Conservation (phyloP, 2,113 vertebrate species). For the Corythornis vintsioides region DNA sequence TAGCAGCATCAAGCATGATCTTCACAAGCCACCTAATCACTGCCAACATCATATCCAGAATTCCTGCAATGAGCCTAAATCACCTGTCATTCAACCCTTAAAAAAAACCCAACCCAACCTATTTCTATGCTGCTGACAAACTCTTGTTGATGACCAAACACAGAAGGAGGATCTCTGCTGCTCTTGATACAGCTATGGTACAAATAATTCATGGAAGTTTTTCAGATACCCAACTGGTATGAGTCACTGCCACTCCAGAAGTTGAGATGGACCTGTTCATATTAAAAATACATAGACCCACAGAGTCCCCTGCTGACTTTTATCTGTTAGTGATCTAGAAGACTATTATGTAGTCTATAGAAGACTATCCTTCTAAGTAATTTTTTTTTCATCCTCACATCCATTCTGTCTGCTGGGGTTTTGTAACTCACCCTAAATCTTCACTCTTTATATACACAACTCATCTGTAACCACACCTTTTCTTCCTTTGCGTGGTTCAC, state of each 20-base stretch:
- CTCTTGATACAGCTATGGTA: not conserved
- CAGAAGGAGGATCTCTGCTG: not conserved
- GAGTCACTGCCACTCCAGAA: not conserved
- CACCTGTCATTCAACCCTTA: not conserved
- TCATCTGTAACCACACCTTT: not conserved
- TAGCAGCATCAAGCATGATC: not conserved
- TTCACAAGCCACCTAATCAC: not conserved
- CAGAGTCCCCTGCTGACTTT: not conserved
- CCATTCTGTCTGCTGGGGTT: not conserved
- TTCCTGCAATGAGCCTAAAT: not conserved
- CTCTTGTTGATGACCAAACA: not conserved
- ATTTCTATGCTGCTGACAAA: not conserved
- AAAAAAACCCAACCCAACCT: not conserved
- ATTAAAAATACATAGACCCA: not conserved
- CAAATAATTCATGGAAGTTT: not conserved
- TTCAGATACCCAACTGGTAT: not conserved
- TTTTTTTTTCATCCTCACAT: not conserved
- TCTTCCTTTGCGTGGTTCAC: not conserved
- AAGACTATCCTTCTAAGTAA: not conserved
- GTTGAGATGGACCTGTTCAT: not conserved
- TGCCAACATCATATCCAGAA: not conserved
- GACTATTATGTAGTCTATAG: not conserved
- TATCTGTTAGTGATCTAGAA: slow-evolving; percentile 23
- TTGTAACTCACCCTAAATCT: not conserved
- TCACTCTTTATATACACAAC: not conserved